Evolutionary conservation across 2,113 vertebrate species (phyloP).

Genomic region (Anolis carolinensis): DNA sequence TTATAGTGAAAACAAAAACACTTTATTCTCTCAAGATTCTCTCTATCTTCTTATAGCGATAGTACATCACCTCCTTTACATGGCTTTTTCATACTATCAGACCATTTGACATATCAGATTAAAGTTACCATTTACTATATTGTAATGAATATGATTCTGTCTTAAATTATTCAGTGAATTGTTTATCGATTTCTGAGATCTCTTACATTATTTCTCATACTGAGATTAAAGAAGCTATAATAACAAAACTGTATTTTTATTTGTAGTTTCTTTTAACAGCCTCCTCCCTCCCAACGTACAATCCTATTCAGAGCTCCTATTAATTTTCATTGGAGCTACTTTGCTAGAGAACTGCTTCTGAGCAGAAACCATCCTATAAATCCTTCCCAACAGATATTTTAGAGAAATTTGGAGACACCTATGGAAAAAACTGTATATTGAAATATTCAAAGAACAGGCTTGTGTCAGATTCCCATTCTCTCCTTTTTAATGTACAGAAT

Average conservation of each 20-base stretch:
- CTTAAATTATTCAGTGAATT: not conserved
- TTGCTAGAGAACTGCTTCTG: not conserved
- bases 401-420: not conserved
- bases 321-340: not conserved
- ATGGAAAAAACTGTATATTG: not conserved
- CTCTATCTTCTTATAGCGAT: not conserved
- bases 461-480: not conserved
- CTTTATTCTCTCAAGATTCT: no score
- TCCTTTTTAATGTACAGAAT: not conserved
- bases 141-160: not conserved
- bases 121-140: not conserved
- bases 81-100: not conserved
- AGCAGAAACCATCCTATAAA: constrained; percentile 1
- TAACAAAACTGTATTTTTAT: not conserved
- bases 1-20: not conserved
- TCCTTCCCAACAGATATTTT: not conserved
- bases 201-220: constrained; percentile 22
- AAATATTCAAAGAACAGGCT: not conserved
- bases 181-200: constrained; percentile 30
- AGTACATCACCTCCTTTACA: not conserved
- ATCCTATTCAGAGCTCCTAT: not conserved
- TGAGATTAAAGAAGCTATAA: not conserved
- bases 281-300: not conserved
- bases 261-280: not conserved
- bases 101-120: not conserved